phyloP scores from a whole-genome alignment of 2,797 vertebrate genomes.

The Rhinichthys osculus region DNA sequence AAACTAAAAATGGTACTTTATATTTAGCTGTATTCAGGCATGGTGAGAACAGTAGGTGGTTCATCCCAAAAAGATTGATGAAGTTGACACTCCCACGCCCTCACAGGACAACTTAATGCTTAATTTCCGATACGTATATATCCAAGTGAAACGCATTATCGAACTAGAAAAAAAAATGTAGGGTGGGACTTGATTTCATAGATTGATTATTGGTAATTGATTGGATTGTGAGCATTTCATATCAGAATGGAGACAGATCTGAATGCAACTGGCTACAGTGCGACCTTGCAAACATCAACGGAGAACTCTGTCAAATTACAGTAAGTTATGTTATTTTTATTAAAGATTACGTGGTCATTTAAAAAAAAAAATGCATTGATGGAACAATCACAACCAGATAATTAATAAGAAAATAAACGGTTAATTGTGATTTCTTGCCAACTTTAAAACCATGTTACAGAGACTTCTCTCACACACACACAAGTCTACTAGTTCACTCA shows the following conservation, averaged over 20 bases:
- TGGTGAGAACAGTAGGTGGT: constrained; percentile 18
- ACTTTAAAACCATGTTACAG: background rate
- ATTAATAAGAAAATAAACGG: background rate
- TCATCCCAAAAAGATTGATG: constrained; percentile 12
- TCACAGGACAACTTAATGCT: constrained; percentile 16
- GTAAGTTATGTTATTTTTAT: background rate
- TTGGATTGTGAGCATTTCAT: background rate
- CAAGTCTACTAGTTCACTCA: background rate
- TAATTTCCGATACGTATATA: background rate
- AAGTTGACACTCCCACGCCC: constrained; percentile 16
- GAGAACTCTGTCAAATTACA: background rate
- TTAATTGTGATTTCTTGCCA: background rate
- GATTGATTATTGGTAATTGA: background rate
- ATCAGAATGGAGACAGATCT: background rate
- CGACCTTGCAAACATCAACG: background rate
- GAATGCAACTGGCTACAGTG: background rate
- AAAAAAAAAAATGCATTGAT: background rate
- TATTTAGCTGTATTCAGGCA: constrained; percentile 9
- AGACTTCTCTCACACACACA: background rate
- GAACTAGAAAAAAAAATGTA: background rate
- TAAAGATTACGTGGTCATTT: no score
- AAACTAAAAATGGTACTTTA: constrained; percentile 2
- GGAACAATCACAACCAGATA: background rate
- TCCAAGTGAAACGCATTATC: background rate
- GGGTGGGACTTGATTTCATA: background rate